Conservation (phyloP, 2,113 vertebrate genomes). For the Mus pahari region DNA sequence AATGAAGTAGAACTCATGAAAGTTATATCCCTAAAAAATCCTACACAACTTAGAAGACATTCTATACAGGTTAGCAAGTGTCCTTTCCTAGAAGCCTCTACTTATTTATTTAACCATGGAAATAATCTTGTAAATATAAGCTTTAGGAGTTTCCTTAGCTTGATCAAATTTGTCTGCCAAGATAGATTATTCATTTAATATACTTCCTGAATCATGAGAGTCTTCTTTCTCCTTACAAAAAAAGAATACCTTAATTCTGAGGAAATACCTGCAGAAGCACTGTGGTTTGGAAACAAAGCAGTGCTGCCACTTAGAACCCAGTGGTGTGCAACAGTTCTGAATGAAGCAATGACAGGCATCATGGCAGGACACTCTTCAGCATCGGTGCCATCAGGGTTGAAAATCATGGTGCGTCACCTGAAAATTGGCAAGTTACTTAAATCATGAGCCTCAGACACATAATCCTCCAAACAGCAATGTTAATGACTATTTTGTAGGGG, state of each 20-base stretch:
- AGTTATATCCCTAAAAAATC: too few relatives aligned
- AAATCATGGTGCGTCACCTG: too few relatives aligned
- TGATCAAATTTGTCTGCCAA: too few relatives aligned
- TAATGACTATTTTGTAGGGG: not conserved
- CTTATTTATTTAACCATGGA: not conserved
- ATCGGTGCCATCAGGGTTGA: not conserved
- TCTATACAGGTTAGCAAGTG: not conserved
- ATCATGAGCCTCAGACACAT: not conserved
- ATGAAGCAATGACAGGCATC: not conserved
- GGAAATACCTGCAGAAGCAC: not conserved
- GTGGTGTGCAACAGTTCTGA: not conserved
- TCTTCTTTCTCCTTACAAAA: not conserved
- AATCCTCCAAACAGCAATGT: not conserved
- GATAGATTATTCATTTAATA: not conserved
- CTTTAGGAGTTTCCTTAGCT: not conserved
- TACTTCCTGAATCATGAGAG: too few relatives aligned
- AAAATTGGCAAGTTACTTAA: not conserved
- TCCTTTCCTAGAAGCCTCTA: not conserved
- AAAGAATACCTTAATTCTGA: not conserved
- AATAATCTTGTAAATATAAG: too few relatives aligned
- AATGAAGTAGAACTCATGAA: not conserved
- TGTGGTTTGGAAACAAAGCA: not conserved
- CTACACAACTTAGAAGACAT: not conserved
- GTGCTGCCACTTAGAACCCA: fast-evolving
- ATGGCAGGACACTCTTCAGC: fast-evolving